Conservation (phyloP, 2,797 vertebrate genomes). For the Alauda arvensis region DNA sequence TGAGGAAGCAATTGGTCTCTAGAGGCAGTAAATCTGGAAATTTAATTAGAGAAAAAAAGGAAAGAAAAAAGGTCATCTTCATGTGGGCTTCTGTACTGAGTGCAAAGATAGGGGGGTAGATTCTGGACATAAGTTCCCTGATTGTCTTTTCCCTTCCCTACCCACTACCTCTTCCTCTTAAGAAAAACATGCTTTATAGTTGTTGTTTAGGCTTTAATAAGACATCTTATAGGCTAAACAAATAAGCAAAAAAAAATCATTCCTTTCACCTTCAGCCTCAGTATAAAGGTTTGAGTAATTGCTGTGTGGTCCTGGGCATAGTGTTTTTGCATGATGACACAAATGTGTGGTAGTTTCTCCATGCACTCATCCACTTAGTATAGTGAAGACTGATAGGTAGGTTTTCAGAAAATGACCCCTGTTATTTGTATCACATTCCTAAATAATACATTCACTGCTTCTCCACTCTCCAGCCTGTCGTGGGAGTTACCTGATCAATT, state of each 20-base stretch:
- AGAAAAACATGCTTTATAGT: background rate
- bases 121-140: background rate
- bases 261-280: background rate
- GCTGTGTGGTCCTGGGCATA: background rate
- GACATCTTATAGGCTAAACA: background rate
- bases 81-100: background rate
- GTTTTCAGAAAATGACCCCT: background rate
- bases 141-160: background rate
- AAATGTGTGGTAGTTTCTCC: background rate
- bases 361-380: background rate
- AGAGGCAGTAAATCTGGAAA: background rate
- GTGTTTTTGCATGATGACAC: background rate
- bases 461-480: background rate
- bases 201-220: background rate
- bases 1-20: background rate
- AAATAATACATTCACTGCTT: background rate
- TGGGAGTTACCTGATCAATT: background rate
- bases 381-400: background rate
- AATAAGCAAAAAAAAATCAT: background rate
- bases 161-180: accelerated
- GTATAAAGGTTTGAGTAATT: background rate
- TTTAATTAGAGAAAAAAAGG: background rate
- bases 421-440: background rate
- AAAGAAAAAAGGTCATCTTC: background rate
- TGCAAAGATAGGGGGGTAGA: background rate